phyloP scores from a whole-genome alignment of 2,113 vertebrate genomes.

The Cyphomyrus discorhynchus region DNA sequence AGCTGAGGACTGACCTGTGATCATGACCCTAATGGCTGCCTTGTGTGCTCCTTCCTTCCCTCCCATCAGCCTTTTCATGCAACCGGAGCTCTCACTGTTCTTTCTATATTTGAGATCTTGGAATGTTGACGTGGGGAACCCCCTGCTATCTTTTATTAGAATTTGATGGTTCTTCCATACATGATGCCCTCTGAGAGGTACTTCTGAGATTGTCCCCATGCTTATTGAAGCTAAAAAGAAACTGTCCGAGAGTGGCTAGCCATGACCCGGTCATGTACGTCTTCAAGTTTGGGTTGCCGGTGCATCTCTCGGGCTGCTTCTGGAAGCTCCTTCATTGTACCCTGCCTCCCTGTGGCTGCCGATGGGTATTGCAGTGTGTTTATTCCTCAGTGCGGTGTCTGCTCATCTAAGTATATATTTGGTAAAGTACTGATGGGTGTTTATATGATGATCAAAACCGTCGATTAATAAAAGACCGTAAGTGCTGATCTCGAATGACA shows the following conservation, averaged over 20 bases:
- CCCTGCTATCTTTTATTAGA: background rate
- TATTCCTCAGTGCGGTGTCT: background rate
- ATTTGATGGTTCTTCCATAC: background rate
- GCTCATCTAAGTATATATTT: background rate
- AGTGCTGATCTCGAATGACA: conserved; percentile 25
- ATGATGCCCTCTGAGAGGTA: background rate
- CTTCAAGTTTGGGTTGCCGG: background rate
- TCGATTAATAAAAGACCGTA: conserved; percentile 21
- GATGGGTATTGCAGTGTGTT: background rate
- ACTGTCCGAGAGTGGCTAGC: background rate
- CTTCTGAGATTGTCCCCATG: background rate
- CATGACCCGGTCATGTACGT: background rate
- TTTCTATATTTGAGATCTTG: background rate
- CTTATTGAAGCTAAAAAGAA: background rate
- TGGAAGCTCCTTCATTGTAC: background rate
- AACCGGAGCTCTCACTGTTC: background rate
- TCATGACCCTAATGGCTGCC: background rate
- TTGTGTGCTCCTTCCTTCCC: background rate
- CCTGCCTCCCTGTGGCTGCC: background rate
- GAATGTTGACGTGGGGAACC: background rate
- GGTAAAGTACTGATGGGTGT: background rate
- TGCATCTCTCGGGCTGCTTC: background rate
- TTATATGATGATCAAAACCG: conserved; percentile 21
- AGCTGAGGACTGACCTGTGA: background rate
- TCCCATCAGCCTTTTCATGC: background rate